Conservation (phyloP, 2,113 vertebrate genomes). For the Notothenia rossii region DNA sequence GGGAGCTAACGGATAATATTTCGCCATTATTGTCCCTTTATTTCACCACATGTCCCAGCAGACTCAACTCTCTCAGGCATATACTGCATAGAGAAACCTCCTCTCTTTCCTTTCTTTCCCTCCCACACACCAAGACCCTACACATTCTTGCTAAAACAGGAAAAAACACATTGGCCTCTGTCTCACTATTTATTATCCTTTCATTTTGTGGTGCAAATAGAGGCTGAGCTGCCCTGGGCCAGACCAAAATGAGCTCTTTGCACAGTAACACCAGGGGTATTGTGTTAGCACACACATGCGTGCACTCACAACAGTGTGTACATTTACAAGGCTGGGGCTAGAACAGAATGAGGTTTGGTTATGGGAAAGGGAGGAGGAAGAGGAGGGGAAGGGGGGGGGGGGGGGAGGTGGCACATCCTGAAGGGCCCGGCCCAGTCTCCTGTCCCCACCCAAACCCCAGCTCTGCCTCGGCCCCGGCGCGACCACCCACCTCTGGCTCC, state of each 20-base stretch:
- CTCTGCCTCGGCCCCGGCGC: slow-evolving; percentile 46
- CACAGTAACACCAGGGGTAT: slow-evolving; percentile 75
- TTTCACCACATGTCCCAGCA: slow-evolving; percentile 29
- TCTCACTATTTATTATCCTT: slow-evolving; percentile 79
- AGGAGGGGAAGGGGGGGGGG: background rate
- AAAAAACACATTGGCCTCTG: slow-evolving; percentile 70
- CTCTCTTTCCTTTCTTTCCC: slow-evolving; percentile 37
- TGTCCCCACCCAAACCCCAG: slow-evolving; percentile 76
- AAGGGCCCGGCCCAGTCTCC: slow-evolving; percentile 56
- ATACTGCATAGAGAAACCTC: slow-evolving; percentile 14
- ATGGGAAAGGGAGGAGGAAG: slow-evolving; percentile 47
- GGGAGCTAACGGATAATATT: slow-evolving; percentile 26
- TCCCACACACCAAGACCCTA: slow-evolving; percentile 46
- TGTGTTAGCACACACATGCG: slow-evolving; percentile 72
- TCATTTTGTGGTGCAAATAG: slow-evolving; percentile 82
- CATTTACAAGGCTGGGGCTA: slow-evolving; percentile 59
- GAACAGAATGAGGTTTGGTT: slow-evolving; percentile 70
- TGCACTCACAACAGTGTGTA: slow-evolving; percentile 61
- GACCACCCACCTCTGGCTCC: slow-evolving; percentile 83
- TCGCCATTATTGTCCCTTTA: slow-evolving; percentile 4
- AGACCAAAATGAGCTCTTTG: slow-evolving; percentile 80
- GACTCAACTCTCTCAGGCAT: background rate
- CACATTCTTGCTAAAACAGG: slow-evolving; percentile 71
- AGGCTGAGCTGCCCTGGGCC: slow-evolving; percentile 73
- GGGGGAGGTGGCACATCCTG: slow-evolving; percentile 39